Evolutionary conservation across 1,140 invertebrate species (phyloP).

Genomic region (Hermetia illucens): DNA sequence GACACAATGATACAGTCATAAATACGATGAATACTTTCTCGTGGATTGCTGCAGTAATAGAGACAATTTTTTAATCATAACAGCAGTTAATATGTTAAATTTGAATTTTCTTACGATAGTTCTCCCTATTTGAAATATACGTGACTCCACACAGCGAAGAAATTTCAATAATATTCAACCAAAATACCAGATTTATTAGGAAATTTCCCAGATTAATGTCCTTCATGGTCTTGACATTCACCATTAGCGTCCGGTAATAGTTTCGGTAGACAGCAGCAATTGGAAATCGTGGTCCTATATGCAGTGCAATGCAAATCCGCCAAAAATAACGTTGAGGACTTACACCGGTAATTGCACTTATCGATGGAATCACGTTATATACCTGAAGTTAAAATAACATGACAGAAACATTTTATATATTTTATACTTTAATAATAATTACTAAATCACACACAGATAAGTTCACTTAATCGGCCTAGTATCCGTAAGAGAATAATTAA

Average conservation of each 20-base stretch:
- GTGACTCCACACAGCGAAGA: constrained; percentile 73
- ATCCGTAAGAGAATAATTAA: too few relatives aligned
- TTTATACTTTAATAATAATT: too few relatives aligned
- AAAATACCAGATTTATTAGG: constrained; percentile 63
- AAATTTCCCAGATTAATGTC: constrained; percentile 35
- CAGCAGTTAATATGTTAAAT: constrained; percentile 6
- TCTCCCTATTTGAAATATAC: constrained; percentile 85
- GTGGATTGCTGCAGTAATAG: constrained; percentile 62
- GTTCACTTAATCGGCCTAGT: too few relatives aligned
- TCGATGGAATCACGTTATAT: constrained; percentile 81
- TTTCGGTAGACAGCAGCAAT: constrained; percentile 72
- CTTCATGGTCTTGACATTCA: constrained; percentile 38
- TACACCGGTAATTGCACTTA: constrained; percentile 82
- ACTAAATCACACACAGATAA: too few relatives aligned
- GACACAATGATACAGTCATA: constrained; percentile 72
- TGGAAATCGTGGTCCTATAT: constrained; percentile 73
- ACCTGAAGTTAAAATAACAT: constrained; percentile 42
- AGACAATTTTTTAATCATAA: constrained; percentile 7
- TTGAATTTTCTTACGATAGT: constrained; percentile 69
- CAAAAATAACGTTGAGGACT: constrained; percentile 85
- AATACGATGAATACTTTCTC: constrained; percentile 87
- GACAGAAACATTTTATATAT: too few relatives aligned
- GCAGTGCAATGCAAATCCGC: constrained; percentile 79
- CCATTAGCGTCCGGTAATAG: constrained; percentile 58
- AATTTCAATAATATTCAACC: constrained; percentile 73